Evolutionary conservation across 2,888 invertebrate species (phyloP).

Genomic region (Zelleria hepariella): DNA sequence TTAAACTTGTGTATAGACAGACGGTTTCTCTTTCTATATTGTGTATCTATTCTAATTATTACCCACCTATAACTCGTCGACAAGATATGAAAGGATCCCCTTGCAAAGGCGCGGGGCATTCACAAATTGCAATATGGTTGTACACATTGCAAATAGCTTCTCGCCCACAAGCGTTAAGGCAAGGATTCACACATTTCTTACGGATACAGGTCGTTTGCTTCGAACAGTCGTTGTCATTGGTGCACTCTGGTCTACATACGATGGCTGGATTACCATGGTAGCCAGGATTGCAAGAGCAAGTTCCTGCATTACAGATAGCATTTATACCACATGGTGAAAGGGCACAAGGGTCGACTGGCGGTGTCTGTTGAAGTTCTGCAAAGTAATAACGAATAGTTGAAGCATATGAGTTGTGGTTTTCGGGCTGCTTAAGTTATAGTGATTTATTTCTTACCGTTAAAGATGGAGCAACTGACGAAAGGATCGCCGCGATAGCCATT

Average conservation of each 20-base stretch:
- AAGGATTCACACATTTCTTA: constrained; percentile 83
- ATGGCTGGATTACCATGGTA: constrained; percentile 77
- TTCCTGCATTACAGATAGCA: constrained; percentile 69
- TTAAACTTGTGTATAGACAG: background rate
- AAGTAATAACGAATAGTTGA: constrained; percentile 13
- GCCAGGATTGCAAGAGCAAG: constrained; percentile 74
- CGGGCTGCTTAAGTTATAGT: too few species aligned
- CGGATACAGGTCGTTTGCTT: constrained; percentile 79
- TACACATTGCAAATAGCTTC: constrained; percentile 82
- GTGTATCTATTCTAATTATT: background rate
- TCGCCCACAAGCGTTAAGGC: constrained; percentile 78
- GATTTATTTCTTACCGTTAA: constrained; percentile 43
- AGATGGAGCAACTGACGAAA: constrained; percentile 66
- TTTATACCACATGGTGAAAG: constrained; percentile 78
- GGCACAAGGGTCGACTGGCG: constrained; percentile 67
- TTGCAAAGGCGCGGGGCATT: constrained; percentile 78
- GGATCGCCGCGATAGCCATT: constrained; percentile 80
- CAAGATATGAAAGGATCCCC: constrained; percentile 86
- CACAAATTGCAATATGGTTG: constrained; percentile 84
- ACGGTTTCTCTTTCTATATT: background rate
- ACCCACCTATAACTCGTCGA: constrained; percentile 63
- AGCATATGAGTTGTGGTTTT: too few species aligned
- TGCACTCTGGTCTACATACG: constrained; percentile 84
- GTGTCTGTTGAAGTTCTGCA: constrained; percentile 45
- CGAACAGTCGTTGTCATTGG: constrained; percentile 80